phyloP scores from a whole-genome alignment of 1,140 invertebrate genomes.

The Marisa cornuarietis region DNA sequence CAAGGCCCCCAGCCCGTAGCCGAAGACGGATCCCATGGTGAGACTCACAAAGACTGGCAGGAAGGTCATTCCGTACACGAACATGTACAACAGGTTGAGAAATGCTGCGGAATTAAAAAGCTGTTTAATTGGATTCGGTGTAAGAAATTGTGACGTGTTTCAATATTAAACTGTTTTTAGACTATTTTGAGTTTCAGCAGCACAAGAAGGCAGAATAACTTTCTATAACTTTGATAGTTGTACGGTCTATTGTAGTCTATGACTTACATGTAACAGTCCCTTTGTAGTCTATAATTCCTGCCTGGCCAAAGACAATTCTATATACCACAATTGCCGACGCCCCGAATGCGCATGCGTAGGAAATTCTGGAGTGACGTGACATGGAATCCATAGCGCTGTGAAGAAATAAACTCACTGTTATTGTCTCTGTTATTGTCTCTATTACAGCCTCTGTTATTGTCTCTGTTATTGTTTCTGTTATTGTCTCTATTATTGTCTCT shows the following conservation, averaged over 20 bases:
- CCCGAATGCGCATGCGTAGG: slow-evolving; percentile 31
- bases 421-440: neutral
- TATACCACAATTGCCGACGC: slow-evolving; percentile 26
- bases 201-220: too few relatives aligned
- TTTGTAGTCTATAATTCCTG: slow-evolving; percentile 18
- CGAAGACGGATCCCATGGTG: slow-evolving; percentile 25
- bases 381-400: slow-evolving; percentile 34
- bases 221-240: too few relatives aligned
- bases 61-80: slow-evolving; percentile 44
- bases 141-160: too few relatives aligned
- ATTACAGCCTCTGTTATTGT: too few relatives aligned
- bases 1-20: slow-evolving; percentile 32
- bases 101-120: slow-evolving; percentile 31
- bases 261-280: slow-evolving; percentile 12
- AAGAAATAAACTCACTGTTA: neutral
- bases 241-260: too few relatives aligned
- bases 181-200: too few relatives aligned
- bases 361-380: slow-evolving; percentile 27
- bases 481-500: too few relatives aligned
- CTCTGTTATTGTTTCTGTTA: neutral
- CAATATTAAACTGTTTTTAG: too few relatives aligned
- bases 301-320: slow-evolving; percentile 21
- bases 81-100: slow-evolving; percentile 35
- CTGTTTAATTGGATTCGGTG: too few relatives aligned
- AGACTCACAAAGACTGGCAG: slow-evolving; percentile 41